Conservation (phyloP, 2,888 invertebrate species). For the Blastobasis lacticolella region DNA sequence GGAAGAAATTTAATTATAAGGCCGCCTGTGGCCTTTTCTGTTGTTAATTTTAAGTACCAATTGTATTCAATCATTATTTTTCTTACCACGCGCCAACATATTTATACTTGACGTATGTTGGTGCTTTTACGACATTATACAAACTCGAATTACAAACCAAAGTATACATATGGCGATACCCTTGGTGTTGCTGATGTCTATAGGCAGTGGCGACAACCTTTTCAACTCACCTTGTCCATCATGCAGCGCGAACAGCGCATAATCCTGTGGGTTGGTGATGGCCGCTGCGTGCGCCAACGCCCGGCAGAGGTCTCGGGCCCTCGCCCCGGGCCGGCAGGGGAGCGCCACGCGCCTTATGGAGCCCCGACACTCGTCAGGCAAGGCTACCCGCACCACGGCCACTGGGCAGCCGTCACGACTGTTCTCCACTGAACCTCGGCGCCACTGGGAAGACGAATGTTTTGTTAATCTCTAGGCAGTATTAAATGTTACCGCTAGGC, state of each 20-base stretch:
- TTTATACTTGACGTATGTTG: too few relatives aligned
- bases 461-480: not conserved
- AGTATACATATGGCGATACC: too few relatives aligned
- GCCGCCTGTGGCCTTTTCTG: too few relatives aligned
- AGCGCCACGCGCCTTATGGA: constrained; percentile 93
- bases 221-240: constrained; percentile 86
- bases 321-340: constrained; percentile 94
- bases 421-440: constrained; percentile 66
- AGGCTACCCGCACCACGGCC: constrained; percentile 88
- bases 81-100: too few relatives aligned
- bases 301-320: constrained; percentile 93
- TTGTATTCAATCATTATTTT: too few relatives aligned
- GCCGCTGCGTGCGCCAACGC: constrained; percentile 96
- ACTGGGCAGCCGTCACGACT: constrained; percentile 35
- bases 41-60: too few relatives aligned
- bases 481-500: too few relatives aligned
- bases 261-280: constrained; percentile 97
- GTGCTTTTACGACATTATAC: too few relatives aligned
- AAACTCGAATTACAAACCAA: too few relatives aligned
- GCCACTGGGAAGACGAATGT: constrained; percentile 42
- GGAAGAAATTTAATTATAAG: too few relatives aligned
- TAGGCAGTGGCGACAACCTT: too few relatives aligned
- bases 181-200: too few relatives aligned
- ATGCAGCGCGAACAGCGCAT: constrained; percentile 91
- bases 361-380: constrained; percentile 95